Evolutionary conservation across 2,797 vertebrate species (phyloP).

Genomic region (Diceros bicornis): DNA sequence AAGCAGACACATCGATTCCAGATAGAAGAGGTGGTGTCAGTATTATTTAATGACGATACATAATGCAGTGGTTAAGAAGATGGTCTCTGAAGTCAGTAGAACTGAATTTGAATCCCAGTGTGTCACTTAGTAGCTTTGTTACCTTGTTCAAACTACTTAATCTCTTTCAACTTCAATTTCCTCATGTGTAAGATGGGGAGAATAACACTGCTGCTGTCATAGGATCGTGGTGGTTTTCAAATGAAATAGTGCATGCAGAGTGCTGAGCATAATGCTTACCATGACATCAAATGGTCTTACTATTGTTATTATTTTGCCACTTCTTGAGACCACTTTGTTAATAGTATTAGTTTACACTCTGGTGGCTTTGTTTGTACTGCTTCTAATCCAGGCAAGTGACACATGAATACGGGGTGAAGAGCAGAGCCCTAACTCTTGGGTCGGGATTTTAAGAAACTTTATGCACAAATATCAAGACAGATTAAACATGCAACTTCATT

Average conservation of each 20-base stretch:
- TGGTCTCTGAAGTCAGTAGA: neutral
- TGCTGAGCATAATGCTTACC: neutral
- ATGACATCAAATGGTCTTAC: neutral
- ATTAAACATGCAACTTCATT: neutral
- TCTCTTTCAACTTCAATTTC: neutral
- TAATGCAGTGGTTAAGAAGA: neutral
- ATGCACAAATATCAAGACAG: neutral
- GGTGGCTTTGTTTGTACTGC: neutral
- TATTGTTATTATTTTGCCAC: neutral
- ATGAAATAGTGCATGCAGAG: neutral
- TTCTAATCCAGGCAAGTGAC: neutral
- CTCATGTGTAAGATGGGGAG: neutral
- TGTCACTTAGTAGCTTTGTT: neutral
- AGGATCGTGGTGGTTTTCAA: neutral
- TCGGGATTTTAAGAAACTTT: neutral
- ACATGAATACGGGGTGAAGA: neutral
- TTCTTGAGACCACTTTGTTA: neutral
- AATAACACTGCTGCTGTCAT: neutral
- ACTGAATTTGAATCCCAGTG: neutral
- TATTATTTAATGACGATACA: neutral
- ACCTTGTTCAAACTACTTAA: neutral
- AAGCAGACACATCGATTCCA: neutral
- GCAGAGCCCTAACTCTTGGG: neutral
- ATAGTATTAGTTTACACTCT: neutral
- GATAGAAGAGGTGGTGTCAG: neutral